phyloP scores from a whole-genome alignment of 2,888 invertebrate species.

The Lissonota sp. region DNA sequence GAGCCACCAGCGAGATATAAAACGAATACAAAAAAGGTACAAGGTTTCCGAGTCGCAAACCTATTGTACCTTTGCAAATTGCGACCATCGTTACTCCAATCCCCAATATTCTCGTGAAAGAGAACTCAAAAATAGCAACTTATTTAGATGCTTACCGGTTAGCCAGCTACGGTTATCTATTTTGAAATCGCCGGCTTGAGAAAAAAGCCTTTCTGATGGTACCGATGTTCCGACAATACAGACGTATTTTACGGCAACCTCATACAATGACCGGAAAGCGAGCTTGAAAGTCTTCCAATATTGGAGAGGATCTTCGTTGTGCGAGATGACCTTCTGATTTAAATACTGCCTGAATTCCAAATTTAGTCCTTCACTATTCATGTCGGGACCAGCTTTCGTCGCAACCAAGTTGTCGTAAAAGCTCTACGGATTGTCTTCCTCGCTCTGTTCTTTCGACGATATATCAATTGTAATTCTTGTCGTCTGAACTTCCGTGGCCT shows the following conservation, averaged over 20 bases:
- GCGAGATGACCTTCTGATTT: constrained; percentile 39
- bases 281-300: constrained; percentile 41
- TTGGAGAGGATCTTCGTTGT: constrained; percentile 41
- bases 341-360: constrained; percentile 55
- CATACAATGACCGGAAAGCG: constrained; percentile 35
- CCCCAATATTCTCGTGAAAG: constrained; percentile 19
- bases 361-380: constrained; percentile 17
- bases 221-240: constrained; percentile 42
- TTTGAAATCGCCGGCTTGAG: constrained; percentile 44
- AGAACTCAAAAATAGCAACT: constrained; percentile 35
- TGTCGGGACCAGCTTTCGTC: not conserved
- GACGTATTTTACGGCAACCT: constrained; percentile 34
- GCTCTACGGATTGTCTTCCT: constrained; percentile 31
- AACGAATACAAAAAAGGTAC: too few species aligned
- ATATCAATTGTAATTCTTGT: constrained; percentile 1
- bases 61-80: too few species aligned
- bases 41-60: too few species aligned
- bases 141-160: constrained; percentile 29
- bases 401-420: constrained; percentile 43
- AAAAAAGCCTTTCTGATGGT: constrained; percentile 42
- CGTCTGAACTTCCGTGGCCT: not conserved
- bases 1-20: too few species aligned
- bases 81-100: constrained; percentile 22
- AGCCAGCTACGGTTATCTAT: constrained; percentile 44
- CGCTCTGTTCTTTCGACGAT: not conserved